Base-by-base conservation (phyloP, 2,113 vertebrate genomes). In the Baryphthengus martii region DNA sequence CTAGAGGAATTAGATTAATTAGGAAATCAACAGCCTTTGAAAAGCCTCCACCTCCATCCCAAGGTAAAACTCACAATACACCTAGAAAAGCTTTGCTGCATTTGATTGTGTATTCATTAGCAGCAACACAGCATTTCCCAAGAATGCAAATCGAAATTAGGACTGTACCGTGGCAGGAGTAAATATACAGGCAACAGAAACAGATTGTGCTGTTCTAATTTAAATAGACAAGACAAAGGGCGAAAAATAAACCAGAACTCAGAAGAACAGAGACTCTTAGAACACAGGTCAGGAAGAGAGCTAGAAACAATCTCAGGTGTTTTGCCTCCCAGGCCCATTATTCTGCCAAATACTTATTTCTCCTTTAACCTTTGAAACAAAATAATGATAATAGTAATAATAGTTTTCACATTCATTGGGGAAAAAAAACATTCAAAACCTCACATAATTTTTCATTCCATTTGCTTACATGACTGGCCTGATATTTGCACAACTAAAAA, bases 401-500 rank as follows among this genome's bases (percentile, higher is more conserved):
- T 37, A 39, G 20, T 62, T 85, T 86, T 61, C 52, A 65, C 74
- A 26, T 18, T 63, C 21, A 42, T 7, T 61, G 29, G 9, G 19
- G 12, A 6, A 5, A 72, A 89, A 72, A 86, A 66, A 0, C 21
- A 0, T 7, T 4, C 17, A 55, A 37, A 72, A 56, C 7, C 5
- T 77, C 78, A 58, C 5, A 15, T 25, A 49, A 44, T 56, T 83
- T 89, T 76, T 91, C 45, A 53, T 93, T 92, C 49, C 21, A 82
- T 92, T 95, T 82, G 17, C 55, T 93, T 81, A 77, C 13, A 56
- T 58, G n/a, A 55, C 20, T 56, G 28, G n/a, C 26, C 53, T 90
- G 40, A 79, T 84, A 85, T 88, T 91, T 97, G 53, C 40, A 70
- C 71, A 78, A 37, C 56, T 78, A 74, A 78, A 94, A 79, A 24